A percentile compares a stretch with the other conserved stretches of the same genome.
These are phyloP conservation scores for Zosterops pallidus DNA, from an alignment of 2,113 vertebrate species.

Conservation along the genomic window DNA sequence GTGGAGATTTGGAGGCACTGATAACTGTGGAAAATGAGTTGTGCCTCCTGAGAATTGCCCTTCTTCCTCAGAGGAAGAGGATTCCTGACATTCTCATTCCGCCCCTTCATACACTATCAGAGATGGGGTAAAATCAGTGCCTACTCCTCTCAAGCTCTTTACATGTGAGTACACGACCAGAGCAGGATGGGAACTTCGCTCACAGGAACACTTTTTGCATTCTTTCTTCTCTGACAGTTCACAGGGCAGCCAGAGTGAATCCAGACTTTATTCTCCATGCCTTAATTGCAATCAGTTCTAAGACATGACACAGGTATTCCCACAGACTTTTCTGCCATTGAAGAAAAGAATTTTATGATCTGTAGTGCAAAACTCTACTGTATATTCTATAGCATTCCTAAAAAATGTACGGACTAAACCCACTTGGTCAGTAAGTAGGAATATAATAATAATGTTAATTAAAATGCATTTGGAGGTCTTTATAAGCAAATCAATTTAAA, in stretches of 20 bases:
- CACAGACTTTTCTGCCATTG: neutral
- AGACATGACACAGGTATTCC: neutral
- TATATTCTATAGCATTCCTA: neutral
- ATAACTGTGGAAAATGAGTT: neutral
- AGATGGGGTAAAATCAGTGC: neutral
- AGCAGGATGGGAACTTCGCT: rapidly evolving
- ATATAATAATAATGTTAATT: constrained; percentile 51
- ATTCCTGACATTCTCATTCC: neutral
- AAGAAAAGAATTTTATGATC: neutral
- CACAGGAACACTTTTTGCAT: neutral
- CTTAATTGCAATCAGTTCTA: neutral
- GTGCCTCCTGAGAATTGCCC: neutral
- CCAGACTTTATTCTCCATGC: neutral
- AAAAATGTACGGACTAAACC: constrained; percentile 12
- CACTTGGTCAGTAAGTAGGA: constrained; percentile 22
- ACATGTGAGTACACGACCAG: neutral
- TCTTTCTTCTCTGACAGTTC: neutral
- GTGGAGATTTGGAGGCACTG: neutral
- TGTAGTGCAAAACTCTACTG: neutral
- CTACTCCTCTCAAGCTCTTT: neutral
- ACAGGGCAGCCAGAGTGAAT: neutral
- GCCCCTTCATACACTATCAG: neutral
- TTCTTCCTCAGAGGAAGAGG: neutral
- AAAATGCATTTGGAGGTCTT: constrained; percentile 57
- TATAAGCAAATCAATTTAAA: constrained; percentile 52